Percentiles rank a stretch among this genome's conserved stretches.
phyloP scores from a whole-genome alignment of 2,888 invertebrate species.

The Lampropteryx suffumata region DNA sequence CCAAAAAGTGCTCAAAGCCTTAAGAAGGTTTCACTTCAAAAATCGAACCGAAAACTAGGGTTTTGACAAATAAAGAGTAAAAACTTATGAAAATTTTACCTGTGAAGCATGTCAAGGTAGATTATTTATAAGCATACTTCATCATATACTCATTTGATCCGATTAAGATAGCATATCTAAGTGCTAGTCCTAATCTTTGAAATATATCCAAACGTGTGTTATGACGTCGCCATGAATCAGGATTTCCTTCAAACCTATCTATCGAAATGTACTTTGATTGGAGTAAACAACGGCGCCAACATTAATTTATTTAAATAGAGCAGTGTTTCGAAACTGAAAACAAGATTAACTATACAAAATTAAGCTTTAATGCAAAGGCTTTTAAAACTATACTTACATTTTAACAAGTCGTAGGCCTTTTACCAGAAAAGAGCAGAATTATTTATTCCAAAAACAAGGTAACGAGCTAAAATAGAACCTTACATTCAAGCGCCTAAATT shows the following conservation, averaged over 20 bases:
- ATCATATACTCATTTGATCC: not conserved
- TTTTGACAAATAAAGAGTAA: too few species aligned
- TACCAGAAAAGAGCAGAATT: constrained; percentile 3
- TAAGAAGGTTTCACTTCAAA: too few species aligned
- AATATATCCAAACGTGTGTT: not conserved
- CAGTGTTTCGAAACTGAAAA: constrained; percentile 4
- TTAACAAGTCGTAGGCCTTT: not conserved
- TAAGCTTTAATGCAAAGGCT: not conserved
- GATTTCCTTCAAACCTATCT: not conserved
- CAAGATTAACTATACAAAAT: not conserved
- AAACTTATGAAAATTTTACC: too few species aligned
- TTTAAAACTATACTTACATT: not conserved
- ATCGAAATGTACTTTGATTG: constrained; percentile 6
- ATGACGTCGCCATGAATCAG: not conserved
- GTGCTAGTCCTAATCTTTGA: too few species aligned
- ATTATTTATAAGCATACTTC: too few species aligned
- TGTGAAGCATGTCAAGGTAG: too few species aligned
- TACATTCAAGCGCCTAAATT: not conserved
- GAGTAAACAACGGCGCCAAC: not conserved
- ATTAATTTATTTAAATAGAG: not conserved
- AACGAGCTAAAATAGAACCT: not conserved
- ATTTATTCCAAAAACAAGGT: constrained; percentile 4
- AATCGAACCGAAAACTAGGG: too few species aligned
- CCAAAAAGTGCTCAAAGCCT: too few species aligned
- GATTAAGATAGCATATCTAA: not conserved